phyloP scores from a whole-genome alignment of 2,888 invertebrate genomes.

The Pardosa pseudoannulata region DNA sequence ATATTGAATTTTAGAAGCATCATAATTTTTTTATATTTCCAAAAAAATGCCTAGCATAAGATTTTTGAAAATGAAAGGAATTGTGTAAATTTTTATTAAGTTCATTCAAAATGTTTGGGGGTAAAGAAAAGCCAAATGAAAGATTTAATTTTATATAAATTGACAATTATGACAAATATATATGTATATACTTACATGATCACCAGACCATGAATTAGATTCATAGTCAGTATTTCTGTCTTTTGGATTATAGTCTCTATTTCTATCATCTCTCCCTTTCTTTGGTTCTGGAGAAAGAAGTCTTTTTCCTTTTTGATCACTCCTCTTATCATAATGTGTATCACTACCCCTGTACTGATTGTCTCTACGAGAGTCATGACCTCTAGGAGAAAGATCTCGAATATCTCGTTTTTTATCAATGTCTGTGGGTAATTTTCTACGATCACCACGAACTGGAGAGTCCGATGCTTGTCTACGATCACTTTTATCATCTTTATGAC shows the following conservation, averaged over 20 bases:
- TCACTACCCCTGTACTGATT: constrained; percentile 33
- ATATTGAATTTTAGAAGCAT: too few relatives aligned
- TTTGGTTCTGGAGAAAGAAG: constrained; percentile 52
- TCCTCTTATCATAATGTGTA: constrained; percentile 49
- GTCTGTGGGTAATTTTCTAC: constrained; percentile 31
- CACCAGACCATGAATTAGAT: constrained; percentile 42
- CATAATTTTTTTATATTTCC: too few relatives aligned
- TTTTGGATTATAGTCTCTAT: constrained; percentile 44
- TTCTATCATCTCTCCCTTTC: constrained; percentile 58
- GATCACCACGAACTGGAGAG: constrained; percentile 44
- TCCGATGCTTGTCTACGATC: constrained; percentile 31
- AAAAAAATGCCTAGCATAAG: too few relatives aligned
- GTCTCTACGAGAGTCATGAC: constrained; percentile 42
- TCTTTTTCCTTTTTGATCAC: constrained; percentile 44
- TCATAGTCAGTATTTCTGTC: constrained; percentile 57
- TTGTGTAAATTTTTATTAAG: too few relatives aligned
- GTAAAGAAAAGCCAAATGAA: too few relatives aligned
- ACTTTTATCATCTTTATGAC: constrained; percentile 41
- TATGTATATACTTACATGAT: constrained; percentile 55
- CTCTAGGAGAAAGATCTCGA: constrained; percentile 45
- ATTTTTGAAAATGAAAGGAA: too few relatives aligned
- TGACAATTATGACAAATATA: too few relatives aligned
- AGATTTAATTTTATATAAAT: too few relatives aligned
- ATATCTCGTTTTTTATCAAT: constrained; percentile 54
- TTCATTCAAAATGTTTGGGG: too few relatives aligned